A percentile compares a stretch with the other conserved stretches of the same genome.
Conservation (phyloP, 2,113 vertebrate genomes). For the Camelus dromedarius region DNA sequence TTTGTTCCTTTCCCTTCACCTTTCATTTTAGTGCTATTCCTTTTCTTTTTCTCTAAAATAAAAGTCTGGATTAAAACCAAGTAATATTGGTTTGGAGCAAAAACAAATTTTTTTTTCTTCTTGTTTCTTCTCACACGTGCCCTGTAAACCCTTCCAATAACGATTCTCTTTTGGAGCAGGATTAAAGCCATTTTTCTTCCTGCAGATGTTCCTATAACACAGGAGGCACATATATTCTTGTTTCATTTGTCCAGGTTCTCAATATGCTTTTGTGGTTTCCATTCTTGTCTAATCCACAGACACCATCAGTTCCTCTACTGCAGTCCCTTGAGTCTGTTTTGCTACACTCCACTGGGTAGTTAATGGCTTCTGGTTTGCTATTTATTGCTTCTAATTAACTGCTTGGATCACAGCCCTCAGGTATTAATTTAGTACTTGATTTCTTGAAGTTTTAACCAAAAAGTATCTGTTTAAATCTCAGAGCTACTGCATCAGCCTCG, state of each 20-base stretch:
- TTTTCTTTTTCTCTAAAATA: background rate
- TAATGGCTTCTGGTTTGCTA: conserved; percentile 68
- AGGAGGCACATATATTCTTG: conserved; percentile 5
- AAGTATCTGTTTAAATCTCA: background rate
- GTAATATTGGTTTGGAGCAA: background rate
- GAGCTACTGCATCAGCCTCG: background rate
- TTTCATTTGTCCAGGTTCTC: background rate
- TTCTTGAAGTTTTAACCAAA: conserved; percentile 52
- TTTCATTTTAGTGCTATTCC: background rate
- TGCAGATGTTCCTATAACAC: background rate
- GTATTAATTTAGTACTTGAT: conserved; percentile 63
- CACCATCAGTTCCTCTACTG: background rate
- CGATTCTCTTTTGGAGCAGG: background rate
- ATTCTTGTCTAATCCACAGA: background rate
- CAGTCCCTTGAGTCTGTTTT: conserved; percentile 57
- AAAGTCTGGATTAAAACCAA: background rate
- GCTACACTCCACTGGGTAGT: conserved; percentile 30
- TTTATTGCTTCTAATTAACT: conserved; percentile 78
- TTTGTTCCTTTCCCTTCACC: conserved; percentile 1
- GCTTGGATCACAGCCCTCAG: conserved; percentile 58
- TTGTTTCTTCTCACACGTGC: background rate
- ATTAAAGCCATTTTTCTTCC: background rate
- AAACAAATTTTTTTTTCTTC: background rate
- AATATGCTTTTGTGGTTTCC: conserved; percentile 35
- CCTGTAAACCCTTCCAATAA: background rate